A percentile compares a stretch with the other conserved stretches of the same genome.
Conservation (phyloP, 2,888 invertebrate genomes). For the Trissolcus japonicus region DNA sequence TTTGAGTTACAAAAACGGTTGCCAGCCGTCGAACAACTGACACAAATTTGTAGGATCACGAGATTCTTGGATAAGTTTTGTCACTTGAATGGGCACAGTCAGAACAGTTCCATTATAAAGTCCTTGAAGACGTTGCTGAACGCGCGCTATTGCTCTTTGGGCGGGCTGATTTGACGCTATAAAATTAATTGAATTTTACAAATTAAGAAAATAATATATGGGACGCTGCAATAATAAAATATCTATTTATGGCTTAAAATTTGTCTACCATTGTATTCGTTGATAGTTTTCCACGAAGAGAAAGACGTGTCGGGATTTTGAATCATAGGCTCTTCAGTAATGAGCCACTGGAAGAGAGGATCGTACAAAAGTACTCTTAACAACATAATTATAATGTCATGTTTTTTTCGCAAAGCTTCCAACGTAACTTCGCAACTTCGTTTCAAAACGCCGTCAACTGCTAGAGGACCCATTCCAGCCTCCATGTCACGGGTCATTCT, state of each 20-base stretch:
- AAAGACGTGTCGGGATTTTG: conserved; percentile 76
- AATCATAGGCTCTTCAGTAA: conserved; percentile 65
- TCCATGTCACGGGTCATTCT: conserved; percentile 94
- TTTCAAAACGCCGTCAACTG: conserved; percentile 92
- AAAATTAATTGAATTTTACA: not conserved
- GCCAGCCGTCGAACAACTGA: conserved; percentile 90
- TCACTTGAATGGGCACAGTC: conserved; percentile 86
- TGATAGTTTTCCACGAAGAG: conserved; percentile 75
- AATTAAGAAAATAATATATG: too few relatives aligned
- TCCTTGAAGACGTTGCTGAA: conserved; percentile 92
- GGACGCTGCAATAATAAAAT: not conserved
- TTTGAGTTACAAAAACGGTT: conserved; percentile 84
- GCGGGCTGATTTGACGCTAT: conserved; percentile 80
- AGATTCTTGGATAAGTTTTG: conserved; percentile 87
- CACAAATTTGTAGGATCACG: conserved; percentile 86
- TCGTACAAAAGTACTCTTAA: conserved; percentile 93
- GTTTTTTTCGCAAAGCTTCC: conserved; percentile 87
- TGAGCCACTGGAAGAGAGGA: conserved; percentile 92
- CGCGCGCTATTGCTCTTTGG: conserved; percentile 86
- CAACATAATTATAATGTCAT: conserved; percentile 89
- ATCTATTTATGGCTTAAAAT: not conserved
- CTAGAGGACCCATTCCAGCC: conserved; percentile 93
- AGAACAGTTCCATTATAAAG: conserved; percentile 84
- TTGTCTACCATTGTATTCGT: conserved; percentile 50
- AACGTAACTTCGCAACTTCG: conserved; percentile 92